Percentiles rank a stretch among this genome's conserved stretches.
phyloP scores from a whole-genome alignment of 35 echinoderm and acorn worm species.

The Patiria miniata region DNA sequence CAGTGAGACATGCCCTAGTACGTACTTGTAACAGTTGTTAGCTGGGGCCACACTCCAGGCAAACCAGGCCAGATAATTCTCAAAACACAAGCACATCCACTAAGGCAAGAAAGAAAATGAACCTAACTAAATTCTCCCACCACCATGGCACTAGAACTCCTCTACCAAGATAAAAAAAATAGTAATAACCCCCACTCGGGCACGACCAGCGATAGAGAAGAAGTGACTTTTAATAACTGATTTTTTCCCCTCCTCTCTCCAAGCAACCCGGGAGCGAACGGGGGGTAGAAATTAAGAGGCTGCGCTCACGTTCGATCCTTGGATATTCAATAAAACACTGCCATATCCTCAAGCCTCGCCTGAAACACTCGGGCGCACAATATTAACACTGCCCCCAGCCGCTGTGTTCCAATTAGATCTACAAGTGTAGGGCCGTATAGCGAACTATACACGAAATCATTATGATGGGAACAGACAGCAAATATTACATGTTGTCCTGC shows the following conservation, averaged over 20 bases:
- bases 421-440: conserved; percentile 15
- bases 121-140: not conserved
- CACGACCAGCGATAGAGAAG: not conserved
- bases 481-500: conserved; percentile 25
- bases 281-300: not conserved
- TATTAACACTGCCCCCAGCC: not conserved
- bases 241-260: not conserved
- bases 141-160: too few relatives aligned
- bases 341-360: not conserved
- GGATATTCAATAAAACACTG: conserved; percentile 12
- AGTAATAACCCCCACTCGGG: not conserved
- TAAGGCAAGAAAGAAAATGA: not conserved
- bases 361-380: not conserved
- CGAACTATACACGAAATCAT: conserved; percentile 8
- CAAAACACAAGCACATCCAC: not conserved
- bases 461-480: conserved; percentile 19
- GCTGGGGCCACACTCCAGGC: not conserved
- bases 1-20: not conserved
- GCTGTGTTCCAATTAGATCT: conserved; percentile 13
- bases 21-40: conserved; percentile 14
- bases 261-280: not conserved
- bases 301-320: conserved; percentile 17
- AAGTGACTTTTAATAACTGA: conserved; percentile 6
- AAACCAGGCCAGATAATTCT: not conserved
- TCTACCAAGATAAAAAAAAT: not conserved